Evolutionary conservation across 1,140 invertebrate species (phyloP).

Genomic region (Tetramorium parvispinum): DNA sequence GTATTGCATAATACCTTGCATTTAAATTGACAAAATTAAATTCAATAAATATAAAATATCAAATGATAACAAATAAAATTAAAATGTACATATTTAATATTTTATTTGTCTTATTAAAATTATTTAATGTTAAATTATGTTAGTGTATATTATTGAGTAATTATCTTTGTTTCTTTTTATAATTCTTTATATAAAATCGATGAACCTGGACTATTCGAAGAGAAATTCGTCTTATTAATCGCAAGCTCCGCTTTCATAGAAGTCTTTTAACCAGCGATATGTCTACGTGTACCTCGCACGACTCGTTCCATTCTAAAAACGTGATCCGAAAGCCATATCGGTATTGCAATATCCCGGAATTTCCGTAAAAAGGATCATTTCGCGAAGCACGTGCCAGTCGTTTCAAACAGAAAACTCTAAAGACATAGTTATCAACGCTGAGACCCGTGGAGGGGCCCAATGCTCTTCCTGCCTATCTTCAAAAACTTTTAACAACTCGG

Average conservation of each 20-base stretch:
- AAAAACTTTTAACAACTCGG: slow-evolving; percentile 66
- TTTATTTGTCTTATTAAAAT: background rate
- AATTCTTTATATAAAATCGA: background rate
- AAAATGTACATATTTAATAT: background rate
- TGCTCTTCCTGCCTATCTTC: background rate
- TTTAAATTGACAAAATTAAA: background rate
- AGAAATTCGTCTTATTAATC: slow-evolving; percentile 12
- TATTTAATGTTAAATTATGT: background rate
- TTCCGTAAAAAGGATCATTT: background rate
- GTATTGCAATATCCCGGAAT: background rate
- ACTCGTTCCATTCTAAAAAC: slow-evolving; percentile 40
- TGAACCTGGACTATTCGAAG: background rate
- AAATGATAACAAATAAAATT: background rate
- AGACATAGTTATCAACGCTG: slow-evolving; percentile 37
- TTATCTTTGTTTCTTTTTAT: background rate
- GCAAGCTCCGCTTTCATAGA: slow-evolving; percentile 1
- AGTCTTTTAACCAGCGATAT: slow-evolving; percentile 22
- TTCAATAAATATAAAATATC: background rate
- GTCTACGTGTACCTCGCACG: background rate
- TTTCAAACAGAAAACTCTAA: slow-evolving; percentile 36
- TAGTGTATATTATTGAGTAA: background rate
- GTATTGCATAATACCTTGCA: background rate
- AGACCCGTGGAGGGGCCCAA: background rate
- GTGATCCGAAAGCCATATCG: slow-evolving; percentile 41
- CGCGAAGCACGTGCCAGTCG: slow-evolving; percentile 15